These are phyloP conservation scores for Melanotaenia boesemani DNA, from an alignment of 2,797 vertebrate species.

Conservation along the genomic window DNA sequence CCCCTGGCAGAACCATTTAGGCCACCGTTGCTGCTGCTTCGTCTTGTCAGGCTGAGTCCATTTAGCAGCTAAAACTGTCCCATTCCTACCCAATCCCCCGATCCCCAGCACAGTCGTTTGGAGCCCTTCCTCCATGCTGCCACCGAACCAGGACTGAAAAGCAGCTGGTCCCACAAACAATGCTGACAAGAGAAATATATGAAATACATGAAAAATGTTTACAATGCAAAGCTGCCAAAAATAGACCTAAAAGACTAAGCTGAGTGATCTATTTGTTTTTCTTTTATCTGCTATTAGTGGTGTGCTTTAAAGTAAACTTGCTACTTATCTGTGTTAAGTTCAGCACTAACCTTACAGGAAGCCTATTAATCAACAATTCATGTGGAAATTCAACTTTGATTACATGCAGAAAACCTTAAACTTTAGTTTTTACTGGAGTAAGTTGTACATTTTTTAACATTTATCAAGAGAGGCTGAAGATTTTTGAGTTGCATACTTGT, in stretches of 20 bases:
- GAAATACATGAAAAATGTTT: conserved; percentile 66
- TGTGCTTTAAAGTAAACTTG: too few species aligned
- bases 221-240: conserved; percentile 20
- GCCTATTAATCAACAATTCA: too few species aligned
- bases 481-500: too few species aligned
- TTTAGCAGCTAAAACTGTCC: conserved; percentile 74
- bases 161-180: conserved; percentile 59
- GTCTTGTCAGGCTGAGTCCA: conserved; percentile 78
- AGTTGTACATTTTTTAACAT: too few species aligned
- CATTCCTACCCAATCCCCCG: conserved; percentile 26
- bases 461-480: too few species aligned
- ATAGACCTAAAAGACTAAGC: conserved; percentile 23
- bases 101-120: conserved; percentile 2
- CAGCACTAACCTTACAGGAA: too few species aligned
- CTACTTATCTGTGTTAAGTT: too few species aligned
- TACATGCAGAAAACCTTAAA: too few species aligned
- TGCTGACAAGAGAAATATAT: conserved; percentile 29
- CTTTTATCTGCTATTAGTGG: background rate
- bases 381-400: too few species aligned
- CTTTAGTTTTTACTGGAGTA: too few species aligned
- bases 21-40: conserved; percentile 59
- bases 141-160: conserved; percentile 53
- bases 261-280: background rate
- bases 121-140: conserved; percentile 18
- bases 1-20: conserved; percentile 56